Percentiles rank a stretch among this genome's conserved stretches.
These are phyloP conservation scores for Pheosia tremula DNA, from an alignment of 2,888 invertebrate species.

Conservation along the genomic window DNA sequence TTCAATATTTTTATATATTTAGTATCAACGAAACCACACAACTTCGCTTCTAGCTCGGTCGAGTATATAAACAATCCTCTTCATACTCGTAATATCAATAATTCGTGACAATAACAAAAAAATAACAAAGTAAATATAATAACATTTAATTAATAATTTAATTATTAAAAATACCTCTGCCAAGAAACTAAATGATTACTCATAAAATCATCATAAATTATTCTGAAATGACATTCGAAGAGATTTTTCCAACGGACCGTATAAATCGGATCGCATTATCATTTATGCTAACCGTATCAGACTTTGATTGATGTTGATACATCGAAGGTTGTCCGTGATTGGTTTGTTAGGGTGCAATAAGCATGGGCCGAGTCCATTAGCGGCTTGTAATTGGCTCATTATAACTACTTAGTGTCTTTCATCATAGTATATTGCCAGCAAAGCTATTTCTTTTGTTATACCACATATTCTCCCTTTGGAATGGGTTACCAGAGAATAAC, in stretches of 20 bases:
- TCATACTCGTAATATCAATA: too few relatives aligned
- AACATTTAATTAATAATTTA: too few relatives aligned
- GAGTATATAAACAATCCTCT: too few relatives aligned
- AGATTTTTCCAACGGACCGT: conserved; percentile 8
- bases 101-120: too few relatives aligned
- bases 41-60: too few relatives aligned
- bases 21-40: too few relatives aligned
- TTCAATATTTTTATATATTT: too few relatives aligned
- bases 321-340: conserved; percentile 28
- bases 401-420: conserved; percentile 17
- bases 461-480: too few relatives aligned
- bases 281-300: conserved; percentile 11
- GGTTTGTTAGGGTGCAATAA: conserved; percentile 32
- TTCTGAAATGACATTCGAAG: not conserved
- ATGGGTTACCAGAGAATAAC: too few relatives aligned
- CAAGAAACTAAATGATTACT: too few relatives aligned
- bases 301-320: conserved; percentile 34
- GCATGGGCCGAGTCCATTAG: conserved; percentile 19
- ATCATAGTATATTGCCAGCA: conserved; percentile 4
- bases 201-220: not conserved
- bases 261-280: conserved; percentile 5
- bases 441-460: not conserved
- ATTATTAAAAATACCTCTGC: too few relatives aligned
- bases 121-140: too few relatives aligned
- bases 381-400: conserved; percentile 24